These are phyloP conservation scores for Neoarius graeffei DNA, from an alignment of 2,113 vertebrate genomes.

Conservation along the genomic window DNA sequence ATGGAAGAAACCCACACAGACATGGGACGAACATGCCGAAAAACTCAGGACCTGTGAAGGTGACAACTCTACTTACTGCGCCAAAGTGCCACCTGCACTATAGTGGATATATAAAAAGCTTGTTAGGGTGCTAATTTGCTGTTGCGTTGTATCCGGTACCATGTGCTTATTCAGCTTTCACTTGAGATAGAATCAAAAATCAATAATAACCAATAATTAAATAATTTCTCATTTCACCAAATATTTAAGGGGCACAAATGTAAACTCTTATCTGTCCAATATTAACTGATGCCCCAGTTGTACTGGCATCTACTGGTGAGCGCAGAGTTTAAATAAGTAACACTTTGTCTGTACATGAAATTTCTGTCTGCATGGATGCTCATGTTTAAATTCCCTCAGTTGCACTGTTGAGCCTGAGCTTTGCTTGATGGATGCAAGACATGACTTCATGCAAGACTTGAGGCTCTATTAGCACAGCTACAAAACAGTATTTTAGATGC, in stretches of 20 bases:
- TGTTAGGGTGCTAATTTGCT: neutral
- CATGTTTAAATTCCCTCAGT: neutral
- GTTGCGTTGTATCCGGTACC: neutral
- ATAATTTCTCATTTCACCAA: neutral
- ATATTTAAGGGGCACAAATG: neutral
- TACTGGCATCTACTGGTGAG: neutral
- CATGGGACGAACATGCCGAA: neutral
- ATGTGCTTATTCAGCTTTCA: neutral
- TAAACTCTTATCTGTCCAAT: neutral
- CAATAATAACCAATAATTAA: neutral
- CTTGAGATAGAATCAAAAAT: neutral
- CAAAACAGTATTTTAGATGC: neutral
- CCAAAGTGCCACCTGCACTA: neutral
- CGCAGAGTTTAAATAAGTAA: neutral
- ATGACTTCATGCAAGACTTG: neutral
- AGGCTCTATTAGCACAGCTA: constrained; percentile 1
- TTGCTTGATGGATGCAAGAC: neutral
- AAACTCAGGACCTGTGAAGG: neutral
- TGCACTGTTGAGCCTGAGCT: neutral
- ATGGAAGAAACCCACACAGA: neutral
- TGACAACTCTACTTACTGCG: neutral
- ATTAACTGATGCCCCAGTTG: neutral
- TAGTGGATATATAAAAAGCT: neutral
- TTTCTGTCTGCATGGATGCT: neutral
- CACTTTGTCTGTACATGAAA: neutral